Base-by-base conservation (phyloP, 2,797 vertebrate genomes). In the Manis pentadactyla region DNA sequence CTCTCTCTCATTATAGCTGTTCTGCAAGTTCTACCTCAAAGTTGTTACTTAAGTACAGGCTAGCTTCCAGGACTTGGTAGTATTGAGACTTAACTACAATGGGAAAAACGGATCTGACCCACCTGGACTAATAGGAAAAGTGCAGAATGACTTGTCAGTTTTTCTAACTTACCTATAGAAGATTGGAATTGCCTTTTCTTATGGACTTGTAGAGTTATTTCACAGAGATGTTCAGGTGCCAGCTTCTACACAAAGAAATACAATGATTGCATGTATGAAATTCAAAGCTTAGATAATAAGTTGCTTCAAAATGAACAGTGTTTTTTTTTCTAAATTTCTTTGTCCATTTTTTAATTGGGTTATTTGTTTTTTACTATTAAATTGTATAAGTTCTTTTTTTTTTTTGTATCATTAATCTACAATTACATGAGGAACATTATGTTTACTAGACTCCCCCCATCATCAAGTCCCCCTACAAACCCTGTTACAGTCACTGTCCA, bases 251-350 rank as follows among this genome's bases (percentile, higher is more conserved):
- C n/a, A 53, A 61, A 46, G 31, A 31, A 73, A 49, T 85, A 21
- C 61, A 61, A 66, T 75, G 89, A 39, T 68, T 93, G 19, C 15
- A 17, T 63, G 66, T 49, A 29, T 55, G 59, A 81, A 90, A 89
- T 93, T 79, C 34, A 94, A 79, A 66, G 66, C 19, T 86, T 87
- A 51, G 51, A 10, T 82, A 69, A 21, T 87, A 81, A 73, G 46
- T 85, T 92, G 39, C 59, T 96, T 79, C 66, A 68, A 37, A 89
- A 93, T 73, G 53, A 93, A 90, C 84, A 63, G 64, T 49, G 1
- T 78, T 17, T 39, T 39, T 39, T 39, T 39, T 39, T 39, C 37
- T 39, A 39, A 39, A 39, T 39, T 4, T 39, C 37, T 39, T 39
- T 39, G 37, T 39, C 37, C 37, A 39, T 39, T 39, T 39, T 39